These are phyloP conservation scores for Caradrina kadenii DNA, from an alignment of 2,888 invertebrate species.

Conservation along the genomic window DNA sequence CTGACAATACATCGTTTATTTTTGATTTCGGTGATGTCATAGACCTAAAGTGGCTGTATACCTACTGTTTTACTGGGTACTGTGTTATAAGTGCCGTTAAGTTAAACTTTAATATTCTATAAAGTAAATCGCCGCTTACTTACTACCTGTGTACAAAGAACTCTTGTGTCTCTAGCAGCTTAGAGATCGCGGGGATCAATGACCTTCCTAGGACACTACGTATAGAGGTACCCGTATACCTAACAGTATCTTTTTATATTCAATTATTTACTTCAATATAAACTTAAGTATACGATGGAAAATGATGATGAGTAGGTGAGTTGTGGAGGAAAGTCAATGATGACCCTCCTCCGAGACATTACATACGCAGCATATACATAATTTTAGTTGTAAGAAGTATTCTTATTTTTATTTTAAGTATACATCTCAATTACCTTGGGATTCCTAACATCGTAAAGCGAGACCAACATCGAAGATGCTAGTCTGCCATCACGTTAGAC, in stretches of 20 bases:
- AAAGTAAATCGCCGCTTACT: conserved; percentile 10
- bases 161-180: conserved; percentile 25
- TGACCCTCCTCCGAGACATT: background rate
- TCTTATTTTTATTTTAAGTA: too few species aligned
- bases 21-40: conserved; percentile 46
- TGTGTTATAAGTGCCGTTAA: conserved; percentile 19
- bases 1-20: conserved; percentile 37
- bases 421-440: too few species aligned
- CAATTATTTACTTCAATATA: conserved; percentile 10
- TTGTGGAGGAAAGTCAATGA: background rate
- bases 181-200: conserved; percentile 28
- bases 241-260: conserved; percentile 11
- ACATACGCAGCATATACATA: background rate
- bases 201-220: conserved; percentile 5
- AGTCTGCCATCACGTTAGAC: too few species aligned
- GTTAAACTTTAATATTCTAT: conserved; percentile 17
- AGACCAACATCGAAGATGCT: too few species aligned
- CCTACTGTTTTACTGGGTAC: conserved; percentile 11
- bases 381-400: too few species aligned
- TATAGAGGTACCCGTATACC: conserved; percentile 20
- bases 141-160: conserved; percentile 10
- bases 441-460: too few species aligned
- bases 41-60: conserved; percentile 1
- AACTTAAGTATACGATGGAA: background rate
- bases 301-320: background rate